Base-by-base conservation (phyloP, 2,113 vertebrate genomes). In the Podarcis cretensis region DNA sequence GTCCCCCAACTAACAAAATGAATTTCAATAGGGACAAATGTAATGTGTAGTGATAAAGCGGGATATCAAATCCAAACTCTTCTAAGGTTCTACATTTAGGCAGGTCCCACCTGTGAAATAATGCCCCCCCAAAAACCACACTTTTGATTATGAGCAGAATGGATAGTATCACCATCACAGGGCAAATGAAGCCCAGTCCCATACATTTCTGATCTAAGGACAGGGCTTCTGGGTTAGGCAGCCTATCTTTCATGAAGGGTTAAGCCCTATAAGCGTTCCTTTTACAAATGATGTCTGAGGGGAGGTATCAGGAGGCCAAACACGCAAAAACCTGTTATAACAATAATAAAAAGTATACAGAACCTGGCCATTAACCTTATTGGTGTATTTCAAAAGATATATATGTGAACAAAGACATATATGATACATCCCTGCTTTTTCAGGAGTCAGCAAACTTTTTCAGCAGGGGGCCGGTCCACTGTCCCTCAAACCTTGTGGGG, bases 401-500 rank as follows among this genome's bases (percentile, higher is more conserved):
- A 73, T 48, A 48, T 48, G 43, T 48, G 43, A 48, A 48, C 43
- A 48, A 9, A 48, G 43, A 48, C 43, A 43, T 43, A 43, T 43
- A 43, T 32, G 84, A 2, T 9, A 91, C 25, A 86, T 59, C 30
- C 27, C 73, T 82, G 83, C 66, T 93, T 94, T 73, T 90, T 43
- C 40, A 43, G 43, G 43, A 6, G 43, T 43, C 43, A 43, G 43
- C 43, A 43, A 43, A 43, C 1, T 43, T 43, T 43, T 43, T 43
- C 43, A 43, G 43, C 43, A 43, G 43, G 43, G 43, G 43, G 43
- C 6, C 0, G 1, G 43, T 43, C 43, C 43, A 43, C 43, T 43
- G 43, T 43, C 43, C 43, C 43, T 43, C 43, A 43, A 1, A 43
- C 43, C 43, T 43, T 43, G 7, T 43, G 43, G 43, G 40, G 7